Base-by-base conservation (phyloP, 2,797 vertebrate species). In the Mormyrus proboscirostris region DNA sequence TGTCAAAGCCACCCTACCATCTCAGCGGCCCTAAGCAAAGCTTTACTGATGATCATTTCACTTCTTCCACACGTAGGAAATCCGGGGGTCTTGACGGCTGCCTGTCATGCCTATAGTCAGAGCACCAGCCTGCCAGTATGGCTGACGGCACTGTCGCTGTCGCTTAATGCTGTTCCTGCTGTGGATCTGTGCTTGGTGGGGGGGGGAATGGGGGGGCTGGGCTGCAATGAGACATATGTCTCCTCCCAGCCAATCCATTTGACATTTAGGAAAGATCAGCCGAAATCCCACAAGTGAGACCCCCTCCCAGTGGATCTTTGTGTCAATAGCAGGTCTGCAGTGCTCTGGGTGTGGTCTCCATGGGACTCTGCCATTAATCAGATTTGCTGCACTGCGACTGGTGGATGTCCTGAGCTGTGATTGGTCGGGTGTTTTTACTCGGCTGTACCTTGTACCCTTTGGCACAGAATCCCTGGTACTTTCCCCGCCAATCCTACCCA, bases 251-350 rank as follows among this genome's bases (percentile, higher is more conserved):
- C 76, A 82, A 82, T 82, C 76, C 76, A n/a, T 47, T 19, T 82
- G 76, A 82, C 38, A 82, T 82, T 82, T 82, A 82, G 76, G 76
- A 22, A 47, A 82, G 76, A 47, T 82, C 5, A 44, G 76, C 76
- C 9, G 38, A 82, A 82, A 82, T 82, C 76, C 76, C 76, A 44
- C 76, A 8, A 82, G 76, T 47, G 38, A 82, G 38, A 82, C n/a
- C 76, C 76, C 41, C 7, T 47, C 41, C 73, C 38, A 79, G 19
- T 44, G 76, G 41, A n/a, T 47, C 41, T 44, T 47, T 82, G 2
- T 82, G 76, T 82, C 76, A 82, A 82, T 82, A 82, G 76, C 8
- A 82, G 76, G 38, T 82, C 76, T 82, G 41, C 38, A 47, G 76
- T n/a, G 41, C 38, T 47, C 76, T 82, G 76, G 16, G 38, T 44